Evolutionary conservation across 1,140 invertebrate genomes (phyloP).

Genomic region (Drosophila tropicalis): DNA sequence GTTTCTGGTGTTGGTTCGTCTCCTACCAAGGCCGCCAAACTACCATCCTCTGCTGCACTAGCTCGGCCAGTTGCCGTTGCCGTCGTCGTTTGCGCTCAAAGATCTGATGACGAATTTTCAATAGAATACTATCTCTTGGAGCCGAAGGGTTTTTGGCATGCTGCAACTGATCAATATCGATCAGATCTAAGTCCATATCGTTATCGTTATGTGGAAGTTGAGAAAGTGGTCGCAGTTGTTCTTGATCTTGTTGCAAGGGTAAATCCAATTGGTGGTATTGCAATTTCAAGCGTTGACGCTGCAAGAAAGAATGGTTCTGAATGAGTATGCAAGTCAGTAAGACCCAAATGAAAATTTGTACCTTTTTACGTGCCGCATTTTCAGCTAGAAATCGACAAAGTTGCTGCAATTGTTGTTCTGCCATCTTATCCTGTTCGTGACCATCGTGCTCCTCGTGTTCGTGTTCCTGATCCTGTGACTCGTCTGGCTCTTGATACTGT

Average conservation of each 20-base stretch:
- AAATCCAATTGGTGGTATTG: constrained; percentile 25
- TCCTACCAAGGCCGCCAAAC: constrained; percentile 77
- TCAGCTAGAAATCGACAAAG: constrained; percentile 74
- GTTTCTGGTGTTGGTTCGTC: background rate
- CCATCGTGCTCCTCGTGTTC: constrained; percentile 3
- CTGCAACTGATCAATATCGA: constrained; percentile 42
- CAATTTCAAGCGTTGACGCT: constrained; percentile 55
- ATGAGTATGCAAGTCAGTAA: too few species aligned
- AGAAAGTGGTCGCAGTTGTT: background rate
- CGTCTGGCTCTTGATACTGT: constrained; percentile 22
- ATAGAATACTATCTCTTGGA: constrained; percentile 67
- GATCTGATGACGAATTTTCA: constrained; percentile 77
- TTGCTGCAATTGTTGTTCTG: constrained; percentile 69
- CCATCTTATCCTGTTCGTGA: constrained; percentile 33
- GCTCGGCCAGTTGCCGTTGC: constrained; percentile 59
- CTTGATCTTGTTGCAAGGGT: background rate
- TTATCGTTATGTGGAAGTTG: constrained; percentile 17
- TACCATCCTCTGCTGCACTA: constrained; percentile 59
- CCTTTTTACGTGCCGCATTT: constrained; percentile 69
- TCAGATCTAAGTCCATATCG: constrained; percentile 61
- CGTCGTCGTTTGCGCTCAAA: constrained; percentile 73
- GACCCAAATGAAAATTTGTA: background rate
- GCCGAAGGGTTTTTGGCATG: constrained; percentile 15
- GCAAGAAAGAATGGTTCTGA: too few species aligned
- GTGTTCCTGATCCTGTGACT: background rate